Conservation (phyloP, 2,888 invertebrate genomes). For the Bombylius major region DNA sequence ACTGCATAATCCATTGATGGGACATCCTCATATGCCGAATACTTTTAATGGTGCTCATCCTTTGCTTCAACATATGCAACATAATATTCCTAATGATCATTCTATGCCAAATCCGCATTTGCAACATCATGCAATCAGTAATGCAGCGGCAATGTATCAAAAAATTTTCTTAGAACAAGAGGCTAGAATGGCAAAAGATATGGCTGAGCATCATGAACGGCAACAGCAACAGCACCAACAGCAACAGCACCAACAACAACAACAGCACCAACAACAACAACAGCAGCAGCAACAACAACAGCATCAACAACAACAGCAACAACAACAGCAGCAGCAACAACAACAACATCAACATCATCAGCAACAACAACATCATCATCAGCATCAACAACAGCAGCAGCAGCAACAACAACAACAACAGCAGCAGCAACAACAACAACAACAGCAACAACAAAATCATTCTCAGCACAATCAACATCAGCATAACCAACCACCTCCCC, state of each 20-base stretch:
- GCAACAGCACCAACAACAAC: constrained; percentile 40
- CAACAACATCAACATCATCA: constrained; percentile 42
- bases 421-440: constrained; percentile 43
- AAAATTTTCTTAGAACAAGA: constrained; percentile 71
- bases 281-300: constrained; percentile 40
- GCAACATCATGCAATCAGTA: constrained; percentile 49
- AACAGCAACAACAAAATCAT: constrained; percentile 31
- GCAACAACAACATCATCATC: constrained; percentile 39
- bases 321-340: constrained; percentile 37
- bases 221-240: constrained; percentile 39
- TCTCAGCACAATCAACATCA: constrained; percentile 35
- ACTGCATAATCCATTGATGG: constrained; percentile 41
- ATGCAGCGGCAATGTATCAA: constrained; percentile 61
- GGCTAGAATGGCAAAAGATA: constrained; percentile 56
- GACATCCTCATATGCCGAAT: constrained; percentile 43
- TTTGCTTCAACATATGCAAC: constrained; percentile 44
- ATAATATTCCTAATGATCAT: constrained; percentile 24
- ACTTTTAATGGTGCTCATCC: constrained; percentile 47
- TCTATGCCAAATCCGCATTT: constrained; percentile 29
- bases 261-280: constrained; percentile 42
- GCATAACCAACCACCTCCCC: constrained; percentile 41
- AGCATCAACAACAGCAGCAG: constrained; percentile 37
- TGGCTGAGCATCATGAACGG: constrained; percentile 44
- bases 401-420: constrained; percentile 40
- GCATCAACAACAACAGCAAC: constrained; percentile 41